Conservation (phyloP, 2,113 vertebrate species). For the Himantopus leucocephalus region DNA sequence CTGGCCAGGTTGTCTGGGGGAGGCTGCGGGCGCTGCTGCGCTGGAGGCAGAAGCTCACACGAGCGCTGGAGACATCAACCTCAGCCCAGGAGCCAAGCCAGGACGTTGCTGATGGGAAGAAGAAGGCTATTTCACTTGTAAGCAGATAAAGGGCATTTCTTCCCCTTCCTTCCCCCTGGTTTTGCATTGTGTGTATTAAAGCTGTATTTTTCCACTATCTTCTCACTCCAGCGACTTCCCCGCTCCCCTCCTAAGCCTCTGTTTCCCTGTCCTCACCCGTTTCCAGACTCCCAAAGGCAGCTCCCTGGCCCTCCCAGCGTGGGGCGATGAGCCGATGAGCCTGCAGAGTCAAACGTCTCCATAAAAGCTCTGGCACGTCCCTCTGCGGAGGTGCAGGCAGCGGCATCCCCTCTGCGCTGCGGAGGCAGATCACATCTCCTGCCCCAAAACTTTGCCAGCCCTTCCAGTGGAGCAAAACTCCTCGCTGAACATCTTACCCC, state of each 20-base stretch:
- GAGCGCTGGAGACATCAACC: not conserved
- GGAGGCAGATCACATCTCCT: not conserved
- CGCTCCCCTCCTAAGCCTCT: not conserved
- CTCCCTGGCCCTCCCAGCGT: not conserved
- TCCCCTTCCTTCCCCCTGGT: not conserved
- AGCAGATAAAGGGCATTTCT: not conserved
- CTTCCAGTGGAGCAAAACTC: not conserved
- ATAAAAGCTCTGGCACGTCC: not conserved
- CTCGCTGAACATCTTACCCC: not conserved
- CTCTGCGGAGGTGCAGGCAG: not conserved
- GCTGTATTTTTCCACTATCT: not conserved
- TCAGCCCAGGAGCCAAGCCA: not conserved
- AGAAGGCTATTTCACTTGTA: not conserved
- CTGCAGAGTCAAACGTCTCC: not conserved
- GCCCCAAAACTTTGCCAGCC: not conserved
- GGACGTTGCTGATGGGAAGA: not conserved
- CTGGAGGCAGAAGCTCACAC: not conserved
- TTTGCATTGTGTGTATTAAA: not conserved
- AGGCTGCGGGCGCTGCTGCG: not conserved
- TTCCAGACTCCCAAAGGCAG: not conserved
- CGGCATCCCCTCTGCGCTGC: not conserved
- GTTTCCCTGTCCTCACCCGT: not conserved
- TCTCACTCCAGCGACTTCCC: not conserved
- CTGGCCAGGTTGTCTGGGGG: not conserved
- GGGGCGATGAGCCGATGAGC: not conserved